Evolutionary conservation across 2,113 vertebrate genomes (phyloP).

Genomic region (Megaceryle torquata): DNA sequence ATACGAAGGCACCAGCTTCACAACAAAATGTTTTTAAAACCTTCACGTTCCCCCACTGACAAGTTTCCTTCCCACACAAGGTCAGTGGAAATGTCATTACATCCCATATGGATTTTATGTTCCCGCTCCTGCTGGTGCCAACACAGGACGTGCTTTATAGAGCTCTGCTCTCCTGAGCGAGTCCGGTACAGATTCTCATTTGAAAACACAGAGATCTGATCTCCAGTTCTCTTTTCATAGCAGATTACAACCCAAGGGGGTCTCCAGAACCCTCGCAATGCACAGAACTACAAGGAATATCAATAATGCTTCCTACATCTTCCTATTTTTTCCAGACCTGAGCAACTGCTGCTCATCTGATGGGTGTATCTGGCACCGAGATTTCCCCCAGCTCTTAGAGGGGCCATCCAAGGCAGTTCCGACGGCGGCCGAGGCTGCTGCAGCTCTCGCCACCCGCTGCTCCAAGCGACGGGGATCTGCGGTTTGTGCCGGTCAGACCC

Average conservation of each 20-base stretch:
- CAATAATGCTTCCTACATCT: background rate
- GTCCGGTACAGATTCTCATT: background rate
- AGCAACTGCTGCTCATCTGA: background rate
- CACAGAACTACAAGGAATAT: background rate
- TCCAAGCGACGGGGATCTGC: accelerated
- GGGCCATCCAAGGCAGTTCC: background rate
- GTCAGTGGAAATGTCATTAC: background rate
- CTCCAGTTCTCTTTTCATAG: background rate
- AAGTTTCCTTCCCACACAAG: slow-evolving; percentile 4
- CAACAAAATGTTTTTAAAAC: background rate
- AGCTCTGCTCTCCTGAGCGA: background rate
- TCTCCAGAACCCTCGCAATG: background rate
- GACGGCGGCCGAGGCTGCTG: background rate
- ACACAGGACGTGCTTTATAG: background rate
- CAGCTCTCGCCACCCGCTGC: background rate
- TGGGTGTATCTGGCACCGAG: background rate
- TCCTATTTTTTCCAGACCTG: background rate
- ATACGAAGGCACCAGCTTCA: background rate
- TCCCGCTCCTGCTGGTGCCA: slow-evolving; percentile 6
- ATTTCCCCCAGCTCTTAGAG: background rate
- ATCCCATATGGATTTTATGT: slow-evolving; percentile 15
- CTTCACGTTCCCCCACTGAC: background rate
- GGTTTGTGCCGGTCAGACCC: accelerated
- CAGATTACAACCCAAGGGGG: background rate
- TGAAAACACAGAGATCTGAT: background rate